phyloP scores from a whole-genome alignment of 2,797 vertebrate genomes.

The Nyctibius grandis region DNA sequence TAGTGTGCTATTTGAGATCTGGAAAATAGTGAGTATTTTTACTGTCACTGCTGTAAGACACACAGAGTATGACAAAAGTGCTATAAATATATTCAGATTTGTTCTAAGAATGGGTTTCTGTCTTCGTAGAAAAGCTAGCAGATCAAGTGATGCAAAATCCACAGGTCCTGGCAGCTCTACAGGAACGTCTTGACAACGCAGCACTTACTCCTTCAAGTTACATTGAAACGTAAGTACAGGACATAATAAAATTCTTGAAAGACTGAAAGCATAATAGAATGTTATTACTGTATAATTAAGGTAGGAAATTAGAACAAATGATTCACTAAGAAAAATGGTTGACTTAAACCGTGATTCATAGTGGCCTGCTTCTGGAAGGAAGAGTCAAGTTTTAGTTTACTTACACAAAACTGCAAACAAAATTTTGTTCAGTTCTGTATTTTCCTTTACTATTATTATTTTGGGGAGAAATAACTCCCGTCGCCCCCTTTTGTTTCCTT shows the following conservation, averaged over 20 bases:
- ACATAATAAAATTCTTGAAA: neutral
- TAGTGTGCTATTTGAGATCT: neutral
- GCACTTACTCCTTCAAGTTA: slow-evolving; percentile 82
- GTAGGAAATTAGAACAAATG: neutral
- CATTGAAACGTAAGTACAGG: slow-evolving; percentile 82
- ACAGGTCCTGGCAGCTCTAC: slow-evolving; percentile 81
- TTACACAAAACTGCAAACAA: neutral
- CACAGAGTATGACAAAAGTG: neutral
- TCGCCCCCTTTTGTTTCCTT: neutral
- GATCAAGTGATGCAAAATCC: slow-evolving; percentile 86
- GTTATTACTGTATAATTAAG: neutral
- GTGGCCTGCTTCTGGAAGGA: neutral
- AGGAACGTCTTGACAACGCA: slow-evolving; percentile 81
- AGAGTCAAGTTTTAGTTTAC: neutral
- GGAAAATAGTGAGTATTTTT: neutral
- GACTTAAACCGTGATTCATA: neutral
- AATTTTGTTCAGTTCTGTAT: neutral
- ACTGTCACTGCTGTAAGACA: neutral
- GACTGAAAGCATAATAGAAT: neutral
- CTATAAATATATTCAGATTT: neutral
- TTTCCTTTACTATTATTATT: neutral
- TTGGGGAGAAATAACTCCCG: neutral
- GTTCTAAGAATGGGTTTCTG: neutral
- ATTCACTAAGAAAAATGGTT: neutral
- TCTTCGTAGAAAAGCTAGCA: slow-evolving; percentile 73